Percentiles rank a stretch among this genome's conserved stretches.
Conservation (phyloP, 2,888 invertebrate genomes). For the Smittia aterrima region DNA sequence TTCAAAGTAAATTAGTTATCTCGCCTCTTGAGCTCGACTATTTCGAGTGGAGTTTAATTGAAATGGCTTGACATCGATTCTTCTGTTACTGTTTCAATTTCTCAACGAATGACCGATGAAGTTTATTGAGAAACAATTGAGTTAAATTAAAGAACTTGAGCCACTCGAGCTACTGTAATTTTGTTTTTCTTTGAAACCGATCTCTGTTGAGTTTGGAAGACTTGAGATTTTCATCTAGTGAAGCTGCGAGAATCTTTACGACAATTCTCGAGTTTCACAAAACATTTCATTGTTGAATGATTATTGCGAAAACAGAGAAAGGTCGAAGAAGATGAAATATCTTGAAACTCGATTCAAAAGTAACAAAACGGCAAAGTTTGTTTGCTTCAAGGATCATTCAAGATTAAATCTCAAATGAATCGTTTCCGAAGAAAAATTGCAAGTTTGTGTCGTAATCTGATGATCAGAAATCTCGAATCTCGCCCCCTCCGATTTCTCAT, state of each 20-base stretch:
- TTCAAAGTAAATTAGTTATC: constrained; percentile 17
- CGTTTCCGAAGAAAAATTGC: not conserved
- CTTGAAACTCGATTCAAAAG: not conserved
- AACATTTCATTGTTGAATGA: not conserved
- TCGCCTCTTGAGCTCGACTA: not conserved
- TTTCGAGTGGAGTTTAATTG: constrained; percentile 8
- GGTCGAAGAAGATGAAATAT: not conserved
- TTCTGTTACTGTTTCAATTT: not conserved
- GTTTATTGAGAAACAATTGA: not conserved
- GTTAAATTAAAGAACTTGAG: not conserved
- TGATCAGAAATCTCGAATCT: not conserved
- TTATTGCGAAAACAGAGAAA: not conserved
- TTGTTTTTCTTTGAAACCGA: constrained; percentile 16
- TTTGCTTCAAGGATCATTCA: constrained; percentile 14
- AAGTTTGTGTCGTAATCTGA: not conserved
- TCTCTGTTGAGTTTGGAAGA: not conserved
- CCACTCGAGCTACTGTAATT: not conserved
- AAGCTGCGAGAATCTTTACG: not conserved
- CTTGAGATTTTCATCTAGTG: not conserved
- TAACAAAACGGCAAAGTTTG: not conserved
- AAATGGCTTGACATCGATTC: not conserved
- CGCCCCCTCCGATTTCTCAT: not conserved
- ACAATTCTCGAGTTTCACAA: constrained; percentile 21
- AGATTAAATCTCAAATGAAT: constrained; percentile 9
- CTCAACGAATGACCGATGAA: not conserved